Conservation (phyloP, 2,797 vertebrate genomes). For the Gastrophryne carolinensis region DNA sequence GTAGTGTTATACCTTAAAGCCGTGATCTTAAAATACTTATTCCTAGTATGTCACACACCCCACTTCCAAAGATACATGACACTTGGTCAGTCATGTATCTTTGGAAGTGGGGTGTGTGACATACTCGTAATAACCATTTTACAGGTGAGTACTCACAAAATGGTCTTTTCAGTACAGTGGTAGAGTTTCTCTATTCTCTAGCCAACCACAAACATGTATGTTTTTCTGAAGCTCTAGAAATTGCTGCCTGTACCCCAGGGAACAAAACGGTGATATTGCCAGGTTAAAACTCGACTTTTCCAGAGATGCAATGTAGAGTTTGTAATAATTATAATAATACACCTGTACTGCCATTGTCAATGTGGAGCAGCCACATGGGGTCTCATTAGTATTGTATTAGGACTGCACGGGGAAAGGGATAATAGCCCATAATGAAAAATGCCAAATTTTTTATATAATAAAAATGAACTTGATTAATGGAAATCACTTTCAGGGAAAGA, state of each 20-base stretch:
- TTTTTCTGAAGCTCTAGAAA: constrained; percentile 78
- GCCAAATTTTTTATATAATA: constrained; percentile 96
- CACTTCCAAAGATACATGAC: too few relatives aligned
- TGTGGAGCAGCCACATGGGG: constrained; percentile 80
- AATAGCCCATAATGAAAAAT: constrained; percentile 96
- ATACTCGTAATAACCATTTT: too few relatives aligned
- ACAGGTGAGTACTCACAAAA: too few relatives aligned
- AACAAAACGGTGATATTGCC: constrained; percentile 66
- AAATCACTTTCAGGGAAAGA: constrained; percentile 97
- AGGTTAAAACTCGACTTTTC: constrained; percentile 68
- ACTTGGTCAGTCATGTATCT: too few relatives aligned
- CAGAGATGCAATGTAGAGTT: constrained; percentile 74
- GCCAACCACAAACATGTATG: constrained; percentile 77
- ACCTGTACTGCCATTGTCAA: constrained; percentile 77
- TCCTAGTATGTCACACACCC: too few relatives aligned
- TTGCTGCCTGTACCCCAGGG: constrained; percentile 67
- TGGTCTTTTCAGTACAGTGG: background rate
- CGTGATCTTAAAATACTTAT: background rate
- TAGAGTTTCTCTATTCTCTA: background rate
- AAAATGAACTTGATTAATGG: constrained; percentile 98
- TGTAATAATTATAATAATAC: constrained; percentile 81
- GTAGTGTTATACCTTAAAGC: background rate
- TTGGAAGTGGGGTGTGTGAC: too few relatives aligned
- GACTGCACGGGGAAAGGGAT: constrained; percentile 86
- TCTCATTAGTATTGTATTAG: constrained; percentile 92